Conservation (phyloP, 2,113 vertebrate species). For the Catagonus wagneri region DNA sequence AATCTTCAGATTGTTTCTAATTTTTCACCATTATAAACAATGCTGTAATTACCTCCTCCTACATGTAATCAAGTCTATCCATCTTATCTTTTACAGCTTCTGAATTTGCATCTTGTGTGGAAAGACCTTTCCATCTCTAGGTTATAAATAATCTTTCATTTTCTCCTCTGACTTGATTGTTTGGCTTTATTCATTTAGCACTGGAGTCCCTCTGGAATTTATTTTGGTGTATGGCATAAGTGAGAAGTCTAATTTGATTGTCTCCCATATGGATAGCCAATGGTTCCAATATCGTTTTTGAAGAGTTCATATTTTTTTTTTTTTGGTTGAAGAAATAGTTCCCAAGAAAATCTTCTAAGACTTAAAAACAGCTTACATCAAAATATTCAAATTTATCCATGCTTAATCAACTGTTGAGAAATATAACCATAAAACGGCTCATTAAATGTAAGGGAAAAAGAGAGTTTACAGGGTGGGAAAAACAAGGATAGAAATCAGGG, state of each 20-base stretch:
- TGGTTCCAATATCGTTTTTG: slow-evolving; percentile 15
- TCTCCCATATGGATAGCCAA: not conserved
- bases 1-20: not conserved
- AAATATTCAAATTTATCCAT: slow-evolving; percentile 29
- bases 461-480: not conserved
- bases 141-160: slow-evolving; percentile 66
- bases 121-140: not conserved
- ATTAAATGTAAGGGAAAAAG: slow-evolving; percentile 20
- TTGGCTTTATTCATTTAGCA: slow-evolving; percentile 36
- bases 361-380: not conserved
- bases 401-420: slow-evolving; percentile 48
- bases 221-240: slow-evolving; percentile 5
- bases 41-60: slow-evolving; percentile 43
- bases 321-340: slow-evolving; percentile 22
- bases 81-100: slow-evolving; percentile 16
- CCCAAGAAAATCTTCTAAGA: slow-evolving; percentile 42
- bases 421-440: slow-evolving; percentile 34
- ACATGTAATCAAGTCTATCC: slow-evolving; percentile 43
- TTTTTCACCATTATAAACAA: slow-evolving; percentile 44
- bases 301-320: not conserved
- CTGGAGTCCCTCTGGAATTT: not conserved
- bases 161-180: slow-evolving; percentile 42
- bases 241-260: slow-evolving; percentile 41
- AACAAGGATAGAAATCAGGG: not conserved
- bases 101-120: not conserved